phyloP scores from a whole-genome alignment of 2,797 vertebrate species.

The Poeciliopsis presidionis region DNA sequence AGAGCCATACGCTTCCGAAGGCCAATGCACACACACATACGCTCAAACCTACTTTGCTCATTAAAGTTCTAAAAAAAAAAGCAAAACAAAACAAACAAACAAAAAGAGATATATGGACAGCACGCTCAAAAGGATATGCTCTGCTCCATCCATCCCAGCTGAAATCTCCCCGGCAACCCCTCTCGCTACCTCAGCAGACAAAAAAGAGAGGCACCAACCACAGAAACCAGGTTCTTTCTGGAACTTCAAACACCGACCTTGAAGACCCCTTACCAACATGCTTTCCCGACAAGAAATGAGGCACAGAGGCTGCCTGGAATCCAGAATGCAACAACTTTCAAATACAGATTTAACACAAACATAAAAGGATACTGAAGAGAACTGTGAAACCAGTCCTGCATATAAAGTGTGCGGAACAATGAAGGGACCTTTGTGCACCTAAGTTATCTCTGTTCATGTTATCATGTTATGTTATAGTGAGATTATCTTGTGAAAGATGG shows the following conservation, averaged over 20 bases:
- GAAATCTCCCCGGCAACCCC: conserved; percentile 49
- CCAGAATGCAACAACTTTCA: conserved; percentile 60
- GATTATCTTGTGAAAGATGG: conserved; percentile 38
- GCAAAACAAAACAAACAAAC: conserved; percentile 9
- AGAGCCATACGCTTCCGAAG: conserved; percentile 62
- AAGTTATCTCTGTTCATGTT: conserved; percentile 32
- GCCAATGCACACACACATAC: conserved; percentile 27
- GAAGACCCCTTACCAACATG: conserved; percentile 17
- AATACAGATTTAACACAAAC: conserved; percentile 31
- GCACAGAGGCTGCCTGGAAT: conserved; percentile 42
- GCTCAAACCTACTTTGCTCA: conserved; percentile 36
- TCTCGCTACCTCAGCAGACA: conserved; percentile 78
- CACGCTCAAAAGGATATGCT: conserved; percentile 30
- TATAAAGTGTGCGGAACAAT: conserved; percentile 25
- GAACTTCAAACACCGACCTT: conserved; percentile 43
- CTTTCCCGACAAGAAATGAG: conserved; percentile 25
- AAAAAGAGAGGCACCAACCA: conserved; percentile 65
- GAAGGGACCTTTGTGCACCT: conserved; percentile 37
- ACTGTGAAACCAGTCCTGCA: conserved; percentile 33
- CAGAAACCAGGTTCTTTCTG: conserved; percentile 47
- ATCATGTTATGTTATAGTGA: conserved; percentile 15
- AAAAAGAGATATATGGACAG: conserved; percentile 30
- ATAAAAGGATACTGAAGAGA: conserved; percentile 34
- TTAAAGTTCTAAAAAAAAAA: conserved; percentile 23
- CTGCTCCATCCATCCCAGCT: conserved; percentile 42